phyloP scores from a whole-genome alignment of 2,888 invertebrate genomes.

The Smittia sp. region DNA sequence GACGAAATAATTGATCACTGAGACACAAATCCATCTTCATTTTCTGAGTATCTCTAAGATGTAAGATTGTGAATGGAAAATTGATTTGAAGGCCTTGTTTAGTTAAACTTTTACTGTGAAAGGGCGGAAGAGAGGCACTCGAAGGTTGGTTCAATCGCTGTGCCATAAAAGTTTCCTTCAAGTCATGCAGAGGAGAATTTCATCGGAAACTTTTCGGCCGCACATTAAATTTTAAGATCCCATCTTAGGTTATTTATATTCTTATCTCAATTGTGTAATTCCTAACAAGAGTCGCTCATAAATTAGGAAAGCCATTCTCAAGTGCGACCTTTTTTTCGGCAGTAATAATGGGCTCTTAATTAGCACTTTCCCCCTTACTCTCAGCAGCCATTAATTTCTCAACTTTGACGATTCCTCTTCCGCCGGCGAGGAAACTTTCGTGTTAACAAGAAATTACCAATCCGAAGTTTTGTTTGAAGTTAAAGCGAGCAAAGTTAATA shows the following conservation, averaged over 20 bases:
- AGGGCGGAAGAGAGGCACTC: too few species aligned
- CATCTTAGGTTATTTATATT: not conserved
- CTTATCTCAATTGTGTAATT: conserved; percentile 4
- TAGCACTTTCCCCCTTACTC: conserved; percentile 6
- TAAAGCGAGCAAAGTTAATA: not conserved
- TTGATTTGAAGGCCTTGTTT: too few species aligned
- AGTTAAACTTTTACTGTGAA: too few species aligned
- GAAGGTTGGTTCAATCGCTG: too few species aligned
- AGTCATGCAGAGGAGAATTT: not conserved
- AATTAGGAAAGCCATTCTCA: conserved; percentile 15
- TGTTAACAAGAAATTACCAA: conserved; percentile 19
- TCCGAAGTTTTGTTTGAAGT: conserved; percentile 14
- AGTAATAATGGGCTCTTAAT: conserved; percentile 28
- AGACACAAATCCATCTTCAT: too few species aligned
- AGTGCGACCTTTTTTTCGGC: conserved; percentile 29
- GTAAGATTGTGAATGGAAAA: too few species aligned
- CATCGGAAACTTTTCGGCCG: not conserved
- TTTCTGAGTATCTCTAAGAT: too few species aligned
- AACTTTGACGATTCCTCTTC: not conserved
- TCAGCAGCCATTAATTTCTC: conserved; percentile 12
- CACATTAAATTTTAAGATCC: not conserved
- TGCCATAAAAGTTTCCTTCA: not conserved
- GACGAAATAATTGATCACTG: too few species aligned
- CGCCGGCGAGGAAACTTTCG: not conserved
- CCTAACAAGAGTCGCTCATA: not conserved